These are phyloP conservation scores for Eurystomus gularis DNA, from an alignment of 2,113 vertebrate genomes.

Conservation along the genomic window DNA sequence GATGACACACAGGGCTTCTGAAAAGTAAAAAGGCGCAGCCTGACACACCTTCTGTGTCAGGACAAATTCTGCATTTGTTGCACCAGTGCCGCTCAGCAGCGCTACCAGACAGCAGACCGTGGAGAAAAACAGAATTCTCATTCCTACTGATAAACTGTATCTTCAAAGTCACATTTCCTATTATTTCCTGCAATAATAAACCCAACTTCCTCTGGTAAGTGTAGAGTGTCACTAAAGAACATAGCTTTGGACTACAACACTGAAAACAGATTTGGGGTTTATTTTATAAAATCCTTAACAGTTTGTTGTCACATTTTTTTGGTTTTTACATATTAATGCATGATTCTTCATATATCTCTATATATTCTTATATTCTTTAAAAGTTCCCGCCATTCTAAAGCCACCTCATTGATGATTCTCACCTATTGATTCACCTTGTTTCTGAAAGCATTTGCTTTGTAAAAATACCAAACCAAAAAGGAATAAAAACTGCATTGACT, in stretches of 20 bases:
- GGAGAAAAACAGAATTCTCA: not conserved
- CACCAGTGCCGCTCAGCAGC: not conserved
- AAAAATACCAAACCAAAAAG: not conserved
- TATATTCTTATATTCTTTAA: not conserved
- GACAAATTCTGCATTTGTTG: not conserved
- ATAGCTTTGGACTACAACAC: not conserved
- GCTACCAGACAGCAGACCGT: not conserved
- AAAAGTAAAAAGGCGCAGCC: not conserved
- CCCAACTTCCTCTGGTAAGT: not conserved
- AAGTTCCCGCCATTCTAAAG: not conserved
- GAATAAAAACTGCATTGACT: not conserved
- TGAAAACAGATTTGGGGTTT: not conserved
- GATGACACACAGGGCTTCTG: not conserved
- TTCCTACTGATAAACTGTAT: not conserved
- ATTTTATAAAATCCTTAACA: not conserved
- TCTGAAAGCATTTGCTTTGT: constrained; percentile 20
- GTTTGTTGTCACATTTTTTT: not conserved
- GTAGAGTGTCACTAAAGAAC: not conserved
- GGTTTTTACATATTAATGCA: not conserved
- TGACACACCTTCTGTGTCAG: not conserved
- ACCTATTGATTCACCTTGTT: not conserved
- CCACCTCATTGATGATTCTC: not conserved
- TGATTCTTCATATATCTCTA: no score
- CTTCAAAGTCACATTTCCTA: not conserved
- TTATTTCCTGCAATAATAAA: not conserved